Base-by-base conservation (phyloP, 2,888 invertebrate species). In the Drosophila colorata region DNA sequence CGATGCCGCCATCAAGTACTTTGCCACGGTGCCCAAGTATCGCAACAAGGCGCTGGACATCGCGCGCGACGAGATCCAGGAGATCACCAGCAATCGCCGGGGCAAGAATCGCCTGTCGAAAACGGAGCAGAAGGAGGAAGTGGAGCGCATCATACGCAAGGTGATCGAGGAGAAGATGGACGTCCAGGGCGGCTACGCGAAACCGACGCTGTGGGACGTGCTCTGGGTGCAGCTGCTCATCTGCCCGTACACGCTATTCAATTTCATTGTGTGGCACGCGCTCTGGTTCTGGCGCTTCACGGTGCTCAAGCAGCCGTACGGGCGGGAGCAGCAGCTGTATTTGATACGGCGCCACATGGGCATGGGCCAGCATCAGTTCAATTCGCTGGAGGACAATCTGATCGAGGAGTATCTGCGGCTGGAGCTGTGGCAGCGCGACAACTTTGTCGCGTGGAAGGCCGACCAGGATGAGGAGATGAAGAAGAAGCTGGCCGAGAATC, bases 91-190 rank as follows among this genome's bases (percentile, higher is more conserved):
- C 47, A 90, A 76, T 41, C 78, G 80, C 18, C 93, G 93, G 82
- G 93, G 93, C 68, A 94, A 93, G 86, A 93, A 92, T 69, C 94
- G 94, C 87, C 5, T 93, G 38, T 93, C 92, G 35, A 95, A 95
- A 89, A 90, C 93, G 3, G 95, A 95, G 87, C 93, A 94, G 75
- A 96, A 95, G 90, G 95, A 95, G 78, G 96, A 97, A 91, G 95
- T 96, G 72, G 98, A 98, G 89, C 93, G 93, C 64, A 94, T 97
- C 38, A 95, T 98, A 57, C 94, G 95, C 70, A 94, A 95, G 90
- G 95, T 98, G 2, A 96, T 98, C 63, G 97, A 96, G 92, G 96
- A 98, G 78, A 98, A 98, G 90, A 97, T 98, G 96, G 98, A 98
- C 89, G 98, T 98, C 47, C 95, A 97, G 90, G 98, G 98, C 16